These are phyloP conservation scores for Xenopus petersii DNA, from an alignment of 2,797 vertebrate species.

Conservation along the genomic window DNA sequence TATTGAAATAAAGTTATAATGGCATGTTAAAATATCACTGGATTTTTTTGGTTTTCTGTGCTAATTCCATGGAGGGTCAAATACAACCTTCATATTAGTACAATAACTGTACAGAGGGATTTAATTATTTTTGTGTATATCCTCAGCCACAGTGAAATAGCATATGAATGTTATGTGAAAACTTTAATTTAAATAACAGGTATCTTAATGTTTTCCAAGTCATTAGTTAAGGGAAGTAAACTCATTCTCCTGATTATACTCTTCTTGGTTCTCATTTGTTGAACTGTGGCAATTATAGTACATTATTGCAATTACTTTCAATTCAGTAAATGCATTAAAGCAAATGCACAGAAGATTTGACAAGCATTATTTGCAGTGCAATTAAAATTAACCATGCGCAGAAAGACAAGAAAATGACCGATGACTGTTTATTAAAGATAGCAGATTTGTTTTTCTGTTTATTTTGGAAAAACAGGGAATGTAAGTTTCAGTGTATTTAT, in stretches of 20 bases:
- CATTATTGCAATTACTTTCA: conserved; percentile 36
- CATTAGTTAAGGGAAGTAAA: conserved; percentile 23
- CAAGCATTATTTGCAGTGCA: conserved; percentile 24
- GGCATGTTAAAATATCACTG: no score
- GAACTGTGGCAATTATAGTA: conserved; percentile 14
- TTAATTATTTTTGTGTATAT: no score
- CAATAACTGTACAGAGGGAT: no score
- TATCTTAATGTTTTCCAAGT: conserved; percentile 23
- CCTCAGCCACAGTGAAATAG: background rate
- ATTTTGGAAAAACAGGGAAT: no score
- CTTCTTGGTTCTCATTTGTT: conserved; percentile 19
- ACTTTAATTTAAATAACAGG: conserved; percentile 29
- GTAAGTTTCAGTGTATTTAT: no score
- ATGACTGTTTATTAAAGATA: background rate
- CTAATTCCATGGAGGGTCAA: no score
- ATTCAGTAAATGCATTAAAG: conserved; percentile 27
- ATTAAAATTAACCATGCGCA: conserved; percentile 27
- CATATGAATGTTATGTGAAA: conserved; percentile 14
- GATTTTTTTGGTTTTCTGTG: no score
- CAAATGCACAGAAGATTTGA: conserved; percentile 24
- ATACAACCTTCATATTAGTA: no score
- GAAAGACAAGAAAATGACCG: conserved; percentile 12
- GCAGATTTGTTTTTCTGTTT: no score
- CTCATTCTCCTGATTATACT: conserved; percentile 15
- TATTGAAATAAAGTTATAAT: no score